Evolutionary conservation across 2,888 invertebrate species (phyloP).

Genomic region (Acanthosoma haemorrhoidale): DNA sequence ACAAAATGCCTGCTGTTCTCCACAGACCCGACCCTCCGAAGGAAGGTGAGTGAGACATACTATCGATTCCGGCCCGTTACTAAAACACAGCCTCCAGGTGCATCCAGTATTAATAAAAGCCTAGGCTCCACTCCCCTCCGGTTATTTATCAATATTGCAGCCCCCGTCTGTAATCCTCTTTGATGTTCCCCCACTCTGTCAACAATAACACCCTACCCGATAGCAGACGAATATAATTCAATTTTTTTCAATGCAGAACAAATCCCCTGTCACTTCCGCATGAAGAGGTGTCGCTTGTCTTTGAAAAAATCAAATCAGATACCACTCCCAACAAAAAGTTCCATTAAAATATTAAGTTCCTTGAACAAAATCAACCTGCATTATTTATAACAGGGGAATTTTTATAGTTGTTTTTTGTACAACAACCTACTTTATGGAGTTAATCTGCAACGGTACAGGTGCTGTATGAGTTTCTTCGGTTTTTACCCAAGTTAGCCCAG

Average conservation of each 20-base stretch:
- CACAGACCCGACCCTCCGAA: not conserved
- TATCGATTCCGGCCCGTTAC: not conserved
- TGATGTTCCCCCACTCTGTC: constrained; percentile 11
- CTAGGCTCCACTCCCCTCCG: not conserved
- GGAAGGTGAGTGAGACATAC: not conserved
- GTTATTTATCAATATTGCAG: constrained; percentile 22
- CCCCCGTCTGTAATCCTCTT: constrained; percentile 9
- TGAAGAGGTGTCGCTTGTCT: not conserved
- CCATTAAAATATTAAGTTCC: too few species aligned
- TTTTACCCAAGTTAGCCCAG: too few species aligned
- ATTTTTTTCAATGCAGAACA: not conserved
- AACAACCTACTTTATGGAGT: too few species aligned
- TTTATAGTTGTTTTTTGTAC: too few species aligned
- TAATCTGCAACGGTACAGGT: too few species aligned
- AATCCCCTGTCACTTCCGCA: not conserved
- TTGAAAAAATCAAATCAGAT: too few species aligned
- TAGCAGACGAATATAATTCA: constrained; percentile 7
- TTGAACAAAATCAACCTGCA: too few species aligned
- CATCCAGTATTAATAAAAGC: constrained; percentile 22
- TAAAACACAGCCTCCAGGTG: constrained; percentile 20
- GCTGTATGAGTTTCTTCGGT: too few species aligned
- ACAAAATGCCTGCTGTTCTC: too few species aligned
- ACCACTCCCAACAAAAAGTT: too few species aligned
- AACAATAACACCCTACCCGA: constrained; percentile 7
- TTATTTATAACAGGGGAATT: too few species aligned